Base-by-base conservation (phyloP, 1,140 invertebrate species). In the Drosophila suzukii region DNA sequence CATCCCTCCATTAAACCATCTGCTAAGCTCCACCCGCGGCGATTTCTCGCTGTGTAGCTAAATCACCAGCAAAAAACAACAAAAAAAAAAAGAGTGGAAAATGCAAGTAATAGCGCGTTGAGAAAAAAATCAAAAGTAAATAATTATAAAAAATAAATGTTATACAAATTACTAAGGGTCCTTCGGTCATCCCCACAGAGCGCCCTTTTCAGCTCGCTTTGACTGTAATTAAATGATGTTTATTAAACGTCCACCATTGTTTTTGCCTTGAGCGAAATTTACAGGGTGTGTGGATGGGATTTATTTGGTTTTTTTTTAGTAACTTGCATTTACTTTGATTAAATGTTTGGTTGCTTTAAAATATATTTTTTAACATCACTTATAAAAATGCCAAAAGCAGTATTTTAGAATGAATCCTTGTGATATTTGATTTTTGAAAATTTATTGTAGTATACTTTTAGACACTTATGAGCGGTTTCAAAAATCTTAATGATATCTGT, bases 151-250 rank as follows among this genome's bases (percentile, higher is more conserved):
- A 76, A 78, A 17, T 6, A 39, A 43, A 84, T 78, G 68, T 81
- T 85, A 54, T 75, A 81, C 81, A 84, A 84, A 84, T 84, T 85
- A 80, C 73, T 67, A 55, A 68, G 68, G 68, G 55, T 59, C 63
- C 56, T 79, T 58, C 15, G 53, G 50, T 65, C 58, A 68, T 50
- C 68, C 46, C 30, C 30, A n/a, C 36, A 36, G 30, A 54, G 65
- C 47, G 53, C 47, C 63, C 65, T 36, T 57, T 71, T 70, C 51
- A 47, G 68, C 44, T 71, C 65, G 65, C 68, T 60, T 63, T 68
- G 61, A 55, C 58, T 76, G 80, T 77, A 85, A 84, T 84, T 85
- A 84, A 84, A 84, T 84, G 81, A 85, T 84, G 81, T 84, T 84
- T 84, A 84, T 84, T 84, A 80, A 84, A 80, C 50, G 55, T 41